Evolutionary conservation across 2,113 vertebrate species (phyloP), one percentile per base, ranked within the genome.

Genomic region (Sinosuthora webbiana): DNA sequence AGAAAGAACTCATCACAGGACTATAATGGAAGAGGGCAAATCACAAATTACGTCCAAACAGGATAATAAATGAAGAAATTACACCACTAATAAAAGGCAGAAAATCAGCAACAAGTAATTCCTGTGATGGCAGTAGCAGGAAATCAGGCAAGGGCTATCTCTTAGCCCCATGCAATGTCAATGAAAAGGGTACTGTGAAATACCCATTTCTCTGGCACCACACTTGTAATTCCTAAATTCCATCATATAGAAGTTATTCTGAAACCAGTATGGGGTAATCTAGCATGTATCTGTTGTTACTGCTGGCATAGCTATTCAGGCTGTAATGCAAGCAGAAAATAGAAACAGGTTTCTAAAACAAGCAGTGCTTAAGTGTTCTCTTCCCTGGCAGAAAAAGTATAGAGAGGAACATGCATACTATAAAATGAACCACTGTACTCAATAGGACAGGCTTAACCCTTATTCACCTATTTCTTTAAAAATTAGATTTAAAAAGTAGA

Each of bases 321-420:
- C 17, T 75, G 47, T 12, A 86, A 87, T 37, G 57, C 39, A 81
- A 87, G 89, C 2, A 92, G 52, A 94, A 94, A 97, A 94, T 27
- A 92, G 86, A 90, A 94, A 67, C 60, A 49, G 64, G 64, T 57
- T 89, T 89, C 91, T 84, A 94, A 91, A 96, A 59, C 33, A 76
- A 95, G 87, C 62, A 57, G 31, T 68, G 73, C 64, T 90, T 89
- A 83, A 90, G 47, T 63, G 71, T 75, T 90, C 83, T 63, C 50
- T 92, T 78, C 83, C 82, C 57, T 24, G 60, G 47, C 56, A 81
- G 60, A 50, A 80, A 63, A 92, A 55, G 6, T 39, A 49, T 3
- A 50, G 55, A 81, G 11, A 81, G 16, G 27, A 92, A 69, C 19
- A 56, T 4, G 30, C 20, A 56, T 4, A 6, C 5, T 47, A n/a